Evolutionary conservation across 2,113 vertebrate genomes (phyloP), one percentile per base, ranked within the genome.

Genomic region (Himantopus leucocephalus): DNA sequence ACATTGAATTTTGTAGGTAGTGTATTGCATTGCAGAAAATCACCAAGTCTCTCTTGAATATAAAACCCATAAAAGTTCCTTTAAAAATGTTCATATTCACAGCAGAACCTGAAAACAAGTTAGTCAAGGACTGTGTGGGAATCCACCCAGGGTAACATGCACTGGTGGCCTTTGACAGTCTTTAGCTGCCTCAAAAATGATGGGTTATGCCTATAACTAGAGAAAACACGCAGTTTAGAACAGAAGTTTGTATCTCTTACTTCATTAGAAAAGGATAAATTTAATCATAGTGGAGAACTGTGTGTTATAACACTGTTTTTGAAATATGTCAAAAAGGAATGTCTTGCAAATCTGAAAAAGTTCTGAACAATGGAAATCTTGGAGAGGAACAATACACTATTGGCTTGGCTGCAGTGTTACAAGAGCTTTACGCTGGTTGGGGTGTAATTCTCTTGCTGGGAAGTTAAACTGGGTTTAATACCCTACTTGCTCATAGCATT

Each of bases 131-230:
- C 52, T 53, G 4, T 71, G 21, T 88, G 50, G 43, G 39, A 85
- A 77, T 26, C 37, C 14, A 27, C 52, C 10, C 1, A 4, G 26
- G 20, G 30, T 74, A 30, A 48, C 0, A 3, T 20, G 52, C 27
- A n/a, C 14, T 70, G 17, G 11, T 70, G 19, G 37, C 47, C 41
- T 86, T 83, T 34, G 62, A 19, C 30, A 53, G 21, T 34, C 34
- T 81, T 89, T n/a, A 63, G 14, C 41, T 77, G 32, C 45, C 18
- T 78, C 43, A 64, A 13, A 81, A 75, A 53, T 14, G 4, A 20
- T 53, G 24, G 5, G 34, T 85, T 85, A 26, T 66, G 29, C 53
- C 66, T 87, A 12, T 48, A 68, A 43, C 29, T 66, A 48, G 76
- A 73, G 63, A 53, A 94, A 72, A 37, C 29, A 55, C 22, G 55